phyloP scores from a whole-genome alignment of 2,888 invertebrate genomes.

The Polietes domitor region DNA sequence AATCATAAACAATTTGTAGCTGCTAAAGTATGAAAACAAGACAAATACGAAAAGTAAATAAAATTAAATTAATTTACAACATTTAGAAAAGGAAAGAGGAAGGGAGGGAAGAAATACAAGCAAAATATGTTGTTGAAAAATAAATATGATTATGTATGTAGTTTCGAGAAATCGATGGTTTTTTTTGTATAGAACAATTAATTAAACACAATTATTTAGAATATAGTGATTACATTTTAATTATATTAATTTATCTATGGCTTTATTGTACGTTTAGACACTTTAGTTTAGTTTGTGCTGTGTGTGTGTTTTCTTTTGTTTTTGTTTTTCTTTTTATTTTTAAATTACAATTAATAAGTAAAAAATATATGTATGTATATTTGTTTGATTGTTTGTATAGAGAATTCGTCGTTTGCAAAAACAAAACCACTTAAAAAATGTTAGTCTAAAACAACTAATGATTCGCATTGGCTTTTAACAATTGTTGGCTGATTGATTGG shows the following conservation, averaged over 20 bases:
- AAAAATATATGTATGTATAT: constrained; percentile 5
- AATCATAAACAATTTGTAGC: constrained; percentile 34
- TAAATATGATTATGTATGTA: not conserved
- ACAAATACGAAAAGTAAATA: constrained; percentile 32
- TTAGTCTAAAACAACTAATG: constrained; percentile 67
- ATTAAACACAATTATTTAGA: constrained; percentile 30
- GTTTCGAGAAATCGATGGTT: constrained; percentile 44
- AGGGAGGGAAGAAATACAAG: not conserved
- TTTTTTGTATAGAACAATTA: constrained; percentile 7
- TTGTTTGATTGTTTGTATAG: constrained; percentile 1
- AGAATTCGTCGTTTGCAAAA: not conserved
- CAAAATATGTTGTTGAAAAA: constrained; percentile 24
- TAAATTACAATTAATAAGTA: not conserved
- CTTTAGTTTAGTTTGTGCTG: constrained; percentile 35
- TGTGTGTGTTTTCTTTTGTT: too few species aligned
- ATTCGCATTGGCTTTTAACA: constrained; percentile 54
- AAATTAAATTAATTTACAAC: constrained; percentile 39
- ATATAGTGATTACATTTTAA: constrained; percentile 15
- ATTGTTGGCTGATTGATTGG: constrained; percentile 22
- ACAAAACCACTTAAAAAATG: constrained; percentile 42
- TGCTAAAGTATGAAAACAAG: constrained; percentile 42
- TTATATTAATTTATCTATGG: constrained; percentile 61
- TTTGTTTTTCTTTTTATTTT: too few species aligned
- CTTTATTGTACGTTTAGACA: constrained; percentile 45
- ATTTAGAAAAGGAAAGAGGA: not conserved